Evolutionary conservation across 2,113 vertebrate species (phyloP), one percentile per base, ranked within the genome.

Genomic region (Xenopus borealis): DNA sequence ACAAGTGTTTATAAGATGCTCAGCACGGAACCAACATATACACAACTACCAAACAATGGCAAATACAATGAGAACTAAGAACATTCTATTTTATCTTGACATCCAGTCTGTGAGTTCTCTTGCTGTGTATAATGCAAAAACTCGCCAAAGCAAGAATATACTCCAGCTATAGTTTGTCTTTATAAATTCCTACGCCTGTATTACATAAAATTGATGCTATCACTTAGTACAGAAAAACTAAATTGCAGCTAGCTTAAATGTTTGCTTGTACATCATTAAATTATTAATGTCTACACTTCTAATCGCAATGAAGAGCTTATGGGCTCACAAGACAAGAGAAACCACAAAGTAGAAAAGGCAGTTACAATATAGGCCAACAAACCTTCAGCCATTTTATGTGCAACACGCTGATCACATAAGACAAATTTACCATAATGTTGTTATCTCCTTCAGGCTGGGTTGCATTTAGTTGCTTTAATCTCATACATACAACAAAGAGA

Each of bases 381-480:
- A 94, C 93, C 91, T 94, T 91, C 83, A 94, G 90, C 93, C 90
- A 95, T 90, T 91, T 94, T 91, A 94, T 92, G 93, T 94, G 92
- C 91, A 94, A 91, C 91, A 92, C 92, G 90, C 91, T 90, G 87
- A 94, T 88, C 90, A 92, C 87, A 92, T 93, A 92, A 93, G 90
- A 92, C 82, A 94, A 89, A 93, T 94, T 93, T 93, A 94, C 91
- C 91, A 92, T 92, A 89, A 92, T 52, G 72, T 58, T 89, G 91
- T 88, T 92, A 89, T 93, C 93, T 82, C 89, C 91, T 86, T 91
- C 89, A 82, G 88, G 91, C 78, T 88, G 88, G 86, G 88, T 82
- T 70, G 83, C 85, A 83, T 90, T 90, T 89, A 93, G 86, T 89
- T 92, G 89, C 93, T 94, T 89, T 88, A 87, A 50, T 50, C 53